Evolutionary conservation across 2,888 invertebrate species (phyloP), one percentile per base, ranked within the genome.

Genomic region (Cerceris ruficornis): DNA sequence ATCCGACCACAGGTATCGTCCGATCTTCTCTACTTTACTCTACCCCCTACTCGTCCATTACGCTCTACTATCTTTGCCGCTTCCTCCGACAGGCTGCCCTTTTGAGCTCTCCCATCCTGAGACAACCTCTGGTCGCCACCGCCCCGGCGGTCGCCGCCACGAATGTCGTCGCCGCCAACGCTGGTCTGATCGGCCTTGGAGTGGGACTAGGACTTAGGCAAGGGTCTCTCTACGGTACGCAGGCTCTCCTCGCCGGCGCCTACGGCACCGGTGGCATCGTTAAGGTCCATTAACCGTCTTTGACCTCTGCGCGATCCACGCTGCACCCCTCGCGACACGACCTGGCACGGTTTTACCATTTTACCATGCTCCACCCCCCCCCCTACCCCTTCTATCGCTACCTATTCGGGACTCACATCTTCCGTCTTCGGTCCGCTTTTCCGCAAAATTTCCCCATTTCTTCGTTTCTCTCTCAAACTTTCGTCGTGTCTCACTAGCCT

Each of bases 161-260:
- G 17, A 87, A 86, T 70, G 59, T 88, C 39, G 15, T 86, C 13
- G 43, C 78, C 42, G 73, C 73, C 8, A 81, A 80, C 57, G 15
- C 71, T 1, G 85, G 76, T 13, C 13, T 82, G 6, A 6, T 75
- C 14, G 74, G 69, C 14, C 62, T 87, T 28, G 86, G 83, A 15
- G 65, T 87, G 1, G 88, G 86, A n/a, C 70, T 87, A 46, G 88
- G 85, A 57, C 71, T 88, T 4, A 79, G 84, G 64, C 79, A 80
- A 46, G 86, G 85, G 61, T 81, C 86, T 11, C 76, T 88, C 13
- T 87, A 86, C 28, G 83, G 83, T 69, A 72, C 85, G 42, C 85
- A 86, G 54, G 73, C 83, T 14, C 62, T 87, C 17, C 73, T 87
- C 39, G 71, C 85, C 5, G 80, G 85, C 49, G 81, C 80, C 50